phyloP scores from a whole-genome alignment of 2,797 vertebrate genomes.

The Mycteria americana region DNA sequence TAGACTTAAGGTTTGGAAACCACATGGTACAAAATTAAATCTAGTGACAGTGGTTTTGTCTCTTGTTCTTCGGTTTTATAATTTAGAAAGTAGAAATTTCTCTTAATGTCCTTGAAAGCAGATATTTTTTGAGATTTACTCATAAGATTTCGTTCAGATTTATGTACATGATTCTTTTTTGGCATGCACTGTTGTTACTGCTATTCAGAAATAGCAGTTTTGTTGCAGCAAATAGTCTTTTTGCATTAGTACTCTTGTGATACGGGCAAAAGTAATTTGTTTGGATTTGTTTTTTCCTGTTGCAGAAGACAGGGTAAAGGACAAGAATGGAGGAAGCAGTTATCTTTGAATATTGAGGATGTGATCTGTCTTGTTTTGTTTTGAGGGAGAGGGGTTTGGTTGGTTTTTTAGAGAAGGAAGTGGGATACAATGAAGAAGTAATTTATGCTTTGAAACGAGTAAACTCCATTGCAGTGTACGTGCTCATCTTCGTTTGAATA shows the following conservation, averaged over 20 bases:
- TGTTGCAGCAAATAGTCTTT: background rate
- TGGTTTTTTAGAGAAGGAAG: background rate
- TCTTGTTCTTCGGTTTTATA: background rate
- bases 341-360: background rate
- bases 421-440: background rate
- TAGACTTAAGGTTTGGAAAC: background rate
- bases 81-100: background rate
- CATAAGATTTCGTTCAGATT: background rate
- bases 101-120: background rate
- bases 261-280: background rate
- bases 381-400: background rate
- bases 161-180: accelerated
- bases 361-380: accelerated
- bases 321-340: too few relatives aligned
- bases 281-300: background rate
- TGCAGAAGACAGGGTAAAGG: background rate
- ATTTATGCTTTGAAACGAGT: background rate
- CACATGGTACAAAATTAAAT: background rate
- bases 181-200: background rate
- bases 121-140: background rate
- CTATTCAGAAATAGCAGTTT: background rate
- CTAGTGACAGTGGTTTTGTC: background rate
- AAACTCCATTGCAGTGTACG: background rate
- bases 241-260: background rate
- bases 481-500: background rate